Base-by-base conservation (phyloP, 2,113 vertebrate species). In the Lycaon pictus region DNA sequence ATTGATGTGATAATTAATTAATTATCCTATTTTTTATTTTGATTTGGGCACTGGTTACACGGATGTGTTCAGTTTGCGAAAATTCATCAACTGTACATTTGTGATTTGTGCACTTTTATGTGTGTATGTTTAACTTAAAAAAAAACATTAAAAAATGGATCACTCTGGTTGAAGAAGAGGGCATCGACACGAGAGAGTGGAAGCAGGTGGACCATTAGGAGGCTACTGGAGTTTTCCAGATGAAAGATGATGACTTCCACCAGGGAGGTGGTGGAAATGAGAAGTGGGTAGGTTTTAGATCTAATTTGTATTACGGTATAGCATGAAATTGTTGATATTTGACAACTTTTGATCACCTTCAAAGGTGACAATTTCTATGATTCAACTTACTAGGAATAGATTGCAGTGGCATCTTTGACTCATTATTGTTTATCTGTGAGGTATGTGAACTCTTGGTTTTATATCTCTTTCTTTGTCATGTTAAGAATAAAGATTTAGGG, bases 61-160 rank as follows among this genome's bases (percentile, higher is more conserved):
- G 23, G 22, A 92, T 74, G 11, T 84, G 27, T 71, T 90, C 25
- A 51, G 60, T 85, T 60, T 96, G n/a, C 84, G 63, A 85, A 96
- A 81, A 88, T 88, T 88, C 53, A 51, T 58, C n/a, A 93, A 37
- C 15, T 65, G 37, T 69, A 32, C 4, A 43, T 3, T 85, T 20
- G 84, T 74, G 37, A 92, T 83, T 67, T 67, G 51, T 63, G 19
- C 1, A 35, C 32, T 96, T 83, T 92, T 29, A 53, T 62, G 37
- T 89, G 69, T 37, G 11, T 62, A 37, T 71, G 22, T 65, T 71
- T 82, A 93, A 48, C 10, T 90, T 60, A 63, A 93, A 89, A 86
- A 71, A 85, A 76, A 84, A 32, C 9, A 69, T 63, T 29, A 63
- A 88, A 35, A 35, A 79, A 97, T 71, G 51, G 29, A 72, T 58